Evolutionary conservation across 2,888 invertebrate species (phyloP).

Genomic region (Heliconius charithonia): DNA sequence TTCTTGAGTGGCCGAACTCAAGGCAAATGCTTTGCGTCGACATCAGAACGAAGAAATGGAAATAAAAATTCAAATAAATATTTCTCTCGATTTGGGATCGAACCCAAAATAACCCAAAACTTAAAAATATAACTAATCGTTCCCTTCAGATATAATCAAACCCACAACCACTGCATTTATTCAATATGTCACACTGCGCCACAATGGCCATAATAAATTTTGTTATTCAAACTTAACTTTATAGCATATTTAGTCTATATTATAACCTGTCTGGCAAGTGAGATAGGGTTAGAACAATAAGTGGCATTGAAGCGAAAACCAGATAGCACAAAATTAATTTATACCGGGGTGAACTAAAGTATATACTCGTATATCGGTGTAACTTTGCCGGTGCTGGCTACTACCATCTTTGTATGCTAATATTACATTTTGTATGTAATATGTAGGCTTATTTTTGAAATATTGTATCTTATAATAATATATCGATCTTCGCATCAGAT

Average conservation of each 20-base stretch:
- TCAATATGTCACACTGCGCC: not conserved
- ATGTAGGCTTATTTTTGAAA: no score
- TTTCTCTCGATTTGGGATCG: no score
- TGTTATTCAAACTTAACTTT: constrained; percentile 2
- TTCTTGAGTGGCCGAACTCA: no score
- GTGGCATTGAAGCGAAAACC: constrained; percentile 42
- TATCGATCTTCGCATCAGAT: no score
- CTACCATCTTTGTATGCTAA: constrained; percentile 1
- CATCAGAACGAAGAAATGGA: no score
- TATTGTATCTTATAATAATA: not conserved
- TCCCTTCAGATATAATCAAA: not conserved
- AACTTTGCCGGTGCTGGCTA: constrained; percentile 2
- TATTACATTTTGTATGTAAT: not conserved
- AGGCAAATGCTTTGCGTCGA: no score
- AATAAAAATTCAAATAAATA: no score
- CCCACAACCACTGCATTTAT: not conserved
- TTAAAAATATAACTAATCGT: no score
- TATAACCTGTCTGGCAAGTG: constrained; percentile 28
- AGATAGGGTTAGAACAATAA: constrained; percentile 39
- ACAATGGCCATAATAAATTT: not conserved
- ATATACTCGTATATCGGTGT: constrained; percentile 5
- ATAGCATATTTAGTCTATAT: constrained; percentile 50
- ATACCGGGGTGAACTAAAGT: constrained; percentile 25
- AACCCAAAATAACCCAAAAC: no score
- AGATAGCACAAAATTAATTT: constrained; percentile 43